Evolutionary conservation across 2,113 vertebrate genomes (phyloP).

Genomic region (Dissostichus mawsoni): DNA sequence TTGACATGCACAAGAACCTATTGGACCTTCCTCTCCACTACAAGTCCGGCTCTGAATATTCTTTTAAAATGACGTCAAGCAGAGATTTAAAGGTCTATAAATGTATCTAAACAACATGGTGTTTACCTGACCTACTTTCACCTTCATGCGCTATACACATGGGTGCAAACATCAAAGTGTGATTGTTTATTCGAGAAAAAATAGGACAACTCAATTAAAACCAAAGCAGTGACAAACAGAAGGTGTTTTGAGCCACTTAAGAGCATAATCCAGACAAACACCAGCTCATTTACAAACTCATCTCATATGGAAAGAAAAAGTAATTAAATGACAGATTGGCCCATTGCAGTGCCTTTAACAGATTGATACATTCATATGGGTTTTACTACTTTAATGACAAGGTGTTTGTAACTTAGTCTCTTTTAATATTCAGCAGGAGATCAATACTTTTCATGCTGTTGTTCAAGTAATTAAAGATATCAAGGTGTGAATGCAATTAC

Average conservation of each 20-base stretch:
- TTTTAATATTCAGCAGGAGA: not conserved
- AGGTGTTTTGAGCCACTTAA: not conserved
- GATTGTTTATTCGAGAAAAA: conserved; percentile 30
- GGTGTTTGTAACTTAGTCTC: not conserved
- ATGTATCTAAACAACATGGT: conserved; percentile 15
- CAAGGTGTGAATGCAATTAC: conserved; percentile 26
- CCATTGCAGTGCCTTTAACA: not conserved
- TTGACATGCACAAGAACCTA: too few relatives aligned
- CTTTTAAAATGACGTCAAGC: not conserved
- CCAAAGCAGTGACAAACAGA: conserved; percentile 30
- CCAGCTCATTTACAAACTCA: not conserved
- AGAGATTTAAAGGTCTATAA: not conserved
- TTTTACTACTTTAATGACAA: conserved; percentile 4
- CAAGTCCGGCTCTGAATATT: not conserved
- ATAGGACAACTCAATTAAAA: conserved; percentile 35
- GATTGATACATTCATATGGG: not conserved
- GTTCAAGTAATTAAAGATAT: conserved; percentile 17
- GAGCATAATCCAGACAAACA: not conserved
- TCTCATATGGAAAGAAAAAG: not conserved
- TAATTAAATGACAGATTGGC: not conserved
- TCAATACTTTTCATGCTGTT: not conserved
- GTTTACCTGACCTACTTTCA: conserved; percentile 54
- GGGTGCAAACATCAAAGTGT: conserved; percentile 40
- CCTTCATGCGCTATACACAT: conserved; percentile 4
- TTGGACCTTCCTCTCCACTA: too few relatives aligned